Percentiles rank a stretch among this genome's conserved stretches.
Conservation (phyloP, 2,888 invertebrate species). For the Fissipunctia ypsillon region DNA sequence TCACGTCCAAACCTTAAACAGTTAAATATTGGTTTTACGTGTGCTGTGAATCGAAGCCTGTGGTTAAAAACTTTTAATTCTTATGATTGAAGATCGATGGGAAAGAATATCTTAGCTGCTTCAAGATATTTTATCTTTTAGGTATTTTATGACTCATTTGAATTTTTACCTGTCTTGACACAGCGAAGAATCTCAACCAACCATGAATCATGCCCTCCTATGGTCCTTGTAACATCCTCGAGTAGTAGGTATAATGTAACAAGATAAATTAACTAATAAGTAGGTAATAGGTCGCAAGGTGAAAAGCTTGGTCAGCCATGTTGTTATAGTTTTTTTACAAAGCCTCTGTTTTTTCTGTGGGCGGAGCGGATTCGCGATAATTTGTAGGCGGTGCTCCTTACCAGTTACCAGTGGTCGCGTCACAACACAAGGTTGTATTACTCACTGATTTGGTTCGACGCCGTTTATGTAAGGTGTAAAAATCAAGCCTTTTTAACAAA, state of each 20-base stretch:
- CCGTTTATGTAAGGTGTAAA: slow-evolving; percentile 60
- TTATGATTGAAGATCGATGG: slow-evolving; percentile 31
- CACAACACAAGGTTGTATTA: slow-evolving; percentile 83
- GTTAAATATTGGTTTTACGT: slow-evolving; percentile 26
- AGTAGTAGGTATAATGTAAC: slow-evolving; percentile 21
- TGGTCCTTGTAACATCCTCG: slow-evolving; percentile 11
- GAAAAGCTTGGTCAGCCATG: slow-evolving; percentile 70
- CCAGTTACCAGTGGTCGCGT: slow-evolving; percentile 68
- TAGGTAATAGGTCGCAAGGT: slow-evolving; percentile 38
- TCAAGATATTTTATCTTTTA: not conserved
- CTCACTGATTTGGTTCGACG: slow-evolving; percentile 76
- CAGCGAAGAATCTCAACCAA: not conserved
- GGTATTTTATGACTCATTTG: slow-evolving; percentile 3
- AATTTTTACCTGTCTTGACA: slow-evolving; percentile 13
- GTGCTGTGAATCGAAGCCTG: slow-evolving; percentile 19
- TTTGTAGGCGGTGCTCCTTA: slow-evolving; percentile 85
- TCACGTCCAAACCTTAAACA: slow-evolving; percentile 47
- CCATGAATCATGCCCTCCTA: slow-evolving; percentile 20
- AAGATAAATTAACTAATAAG: slow-evolving; percentile 19
- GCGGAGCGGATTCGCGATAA: slow-evolving; percentile 84
- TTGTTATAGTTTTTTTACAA: slow-evolving; percentile 72
- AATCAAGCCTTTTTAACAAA: slow-evolving; percentile 43
- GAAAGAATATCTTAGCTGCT: slow-evolving; percentile 9
- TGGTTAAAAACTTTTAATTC: slow-evolving; percentile 14
- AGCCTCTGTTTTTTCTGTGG: slow-evolving; percentile 81